Conservation (phyloP, 2,888 invertebrate genomes). For the Nephrotoma guestfalica region DNA sequence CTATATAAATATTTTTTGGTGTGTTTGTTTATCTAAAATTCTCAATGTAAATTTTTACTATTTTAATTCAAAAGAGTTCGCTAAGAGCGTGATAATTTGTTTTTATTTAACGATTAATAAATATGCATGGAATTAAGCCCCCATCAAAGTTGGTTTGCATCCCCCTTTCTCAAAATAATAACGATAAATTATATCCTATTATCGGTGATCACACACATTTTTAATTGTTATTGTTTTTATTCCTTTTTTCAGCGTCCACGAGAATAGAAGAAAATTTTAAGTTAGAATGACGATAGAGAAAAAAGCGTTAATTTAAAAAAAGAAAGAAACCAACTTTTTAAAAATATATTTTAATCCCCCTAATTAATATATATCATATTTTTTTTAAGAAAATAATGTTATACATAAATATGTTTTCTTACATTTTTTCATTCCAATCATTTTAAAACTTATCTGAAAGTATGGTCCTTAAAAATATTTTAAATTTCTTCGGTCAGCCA, state of each 20-base stretch:
- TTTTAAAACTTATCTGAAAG: neutral
- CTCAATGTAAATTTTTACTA: neutral
- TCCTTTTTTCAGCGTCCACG: constrained; percentile 41
- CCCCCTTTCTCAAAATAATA: neutral
- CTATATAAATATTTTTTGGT: neutral
- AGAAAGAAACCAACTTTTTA: neutral
- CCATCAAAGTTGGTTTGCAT: neutral
- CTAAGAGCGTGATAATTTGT: neutral
- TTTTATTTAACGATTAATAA: neutral
- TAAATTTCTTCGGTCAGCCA: neutral
- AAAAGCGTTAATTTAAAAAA: neutral
- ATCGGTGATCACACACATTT: neutral
- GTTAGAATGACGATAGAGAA: constrained; percentile 5
- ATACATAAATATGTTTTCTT: neutral
- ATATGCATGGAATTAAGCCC: neutral
- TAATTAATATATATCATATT: neutral
- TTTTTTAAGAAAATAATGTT: neutral
- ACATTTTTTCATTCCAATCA: neutral
- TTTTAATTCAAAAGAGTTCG: neutral
- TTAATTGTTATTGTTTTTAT: constrained; percentile 6
- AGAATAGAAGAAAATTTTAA: constrained; percentile 34
- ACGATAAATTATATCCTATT: neutral
- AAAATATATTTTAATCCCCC: neutral
- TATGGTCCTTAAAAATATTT: neutral
- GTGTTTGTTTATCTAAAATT: neutral